These are phyloP conservation scores for Mythimna lalbum DNA, from an alignment of 2,888 invertebrate genomes.

Conservation along the genomic window DNA sequence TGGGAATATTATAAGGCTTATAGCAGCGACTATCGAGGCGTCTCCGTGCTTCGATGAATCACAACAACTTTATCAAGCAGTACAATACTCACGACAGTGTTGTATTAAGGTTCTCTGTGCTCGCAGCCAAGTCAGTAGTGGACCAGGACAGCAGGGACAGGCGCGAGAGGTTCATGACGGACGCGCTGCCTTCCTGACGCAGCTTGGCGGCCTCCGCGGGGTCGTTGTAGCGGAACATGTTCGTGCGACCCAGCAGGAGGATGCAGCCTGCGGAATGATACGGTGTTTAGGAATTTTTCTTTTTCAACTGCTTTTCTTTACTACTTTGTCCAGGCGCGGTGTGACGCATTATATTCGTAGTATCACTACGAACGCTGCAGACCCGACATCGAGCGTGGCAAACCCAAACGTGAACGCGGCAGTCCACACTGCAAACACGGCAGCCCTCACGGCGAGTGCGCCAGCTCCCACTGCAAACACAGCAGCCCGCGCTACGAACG, in stretches of 20 bases:
- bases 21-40: neutral
- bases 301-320: neutral
- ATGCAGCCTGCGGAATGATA: slow-evolving; percentile 91
- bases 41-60: neutral
- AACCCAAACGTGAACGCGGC: no score
- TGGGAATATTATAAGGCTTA: neutral
- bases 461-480: no score
- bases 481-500: no score
- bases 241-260: slow-evolving; percentile 94
- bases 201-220: slow-evolving; percentile 96
- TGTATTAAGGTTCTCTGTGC: slow-evolving; percentile 92
- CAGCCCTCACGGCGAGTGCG: no score
- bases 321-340: no score
- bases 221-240: slow-evolving; percentile 97
- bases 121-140: slow-evolving; percentile 94
- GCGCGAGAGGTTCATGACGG: slow-evolving; percentile 94
- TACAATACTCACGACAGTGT: slow-evolving; percentile 80
- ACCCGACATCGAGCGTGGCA: no score
- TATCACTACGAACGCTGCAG: no score
- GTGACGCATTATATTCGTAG: no score
- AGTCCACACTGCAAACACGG: no score
- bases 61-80: neutral
- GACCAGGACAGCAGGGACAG: slow-evolving; percentile 96
- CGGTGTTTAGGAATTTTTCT: neutral
- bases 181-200: slow-evolving; percentile 93